Base-by-base conservation (phyloP, 2,113 vertebrate species). In the Chloroceryle aenea region DNA sequence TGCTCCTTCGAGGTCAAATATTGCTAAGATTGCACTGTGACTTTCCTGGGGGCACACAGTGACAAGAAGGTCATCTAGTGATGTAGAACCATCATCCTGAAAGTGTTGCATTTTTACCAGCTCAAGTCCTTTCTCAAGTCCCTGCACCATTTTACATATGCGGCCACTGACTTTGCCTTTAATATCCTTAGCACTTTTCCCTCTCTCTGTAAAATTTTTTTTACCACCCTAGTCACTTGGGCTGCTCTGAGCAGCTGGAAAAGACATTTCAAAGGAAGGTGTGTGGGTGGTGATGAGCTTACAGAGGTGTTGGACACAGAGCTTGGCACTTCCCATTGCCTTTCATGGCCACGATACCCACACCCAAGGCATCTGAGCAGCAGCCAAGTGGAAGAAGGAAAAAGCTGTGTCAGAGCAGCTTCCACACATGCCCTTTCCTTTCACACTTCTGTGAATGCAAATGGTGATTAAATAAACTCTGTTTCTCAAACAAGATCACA, bases 141-240 rank as follows among this genome's bases (percentile, higher is more conserved):
- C 21, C 23, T 73, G 77, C 36, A 43, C 19, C 12, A 5, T 61
- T 92, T 83, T 47, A 9, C 2, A 5, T 14, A 14, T 14, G 2
- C 0, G 0, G 12, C 47, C 19, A 12, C 4, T 5, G 25, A 40
- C 23, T 17, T 47, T n/a, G 48, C 27, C 3, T 14, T 80, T 78
- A 43, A 59, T 9, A 72, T 5, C 32, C 42, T 75, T 13, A 18
- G 22, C 29, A 27, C 1, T 14, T 58, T 73, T 47, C n/a, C 9
- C 4, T 48, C 61, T 34, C 48, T 87, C 53, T 30, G 12, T 50
- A 36, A 84, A 58, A 43, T n/a, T 43, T 40, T 71, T 56, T 21
- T 64, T 81, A 53, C 40, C 38, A 85, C 38, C 27, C 17, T 32
- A 17, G 34, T 34, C 75, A n/a, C 25, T 63, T 26, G 30, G 16